Base-by-base conservation (phyloP, 2,113 vertebrate genomes). In the Zeus faber region DNA sequence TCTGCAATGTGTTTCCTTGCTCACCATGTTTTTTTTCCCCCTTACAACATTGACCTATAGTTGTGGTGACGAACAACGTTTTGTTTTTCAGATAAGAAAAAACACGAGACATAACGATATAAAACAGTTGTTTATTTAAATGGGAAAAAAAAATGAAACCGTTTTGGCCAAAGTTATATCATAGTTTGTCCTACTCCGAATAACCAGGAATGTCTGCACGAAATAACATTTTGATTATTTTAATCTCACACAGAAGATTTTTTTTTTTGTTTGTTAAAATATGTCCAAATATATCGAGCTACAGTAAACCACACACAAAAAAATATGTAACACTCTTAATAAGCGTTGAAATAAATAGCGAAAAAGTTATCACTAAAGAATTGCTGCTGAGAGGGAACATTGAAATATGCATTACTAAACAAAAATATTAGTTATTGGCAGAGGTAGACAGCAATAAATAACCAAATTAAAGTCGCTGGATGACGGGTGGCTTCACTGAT, bases 61-160 rank as follows among this genome's bases (percentile, higher is more conserved):
- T n/a, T n/a, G n/a, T n/a, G n/a, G n/a, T n/a, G n/a, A n/a, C n/a
- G n/a, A n/a, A n/a, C n/a, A n/a, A n/a, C n/a, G n/a, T n/a, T n/a
- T n/a, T n/a, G n/a, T n/a, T n/a, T n/a, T n/a, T n/a, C n/a, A n/a
- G n/a, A 14, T 26, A 22, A 54, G 7, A 33, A 61, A 20, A 55
- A 26, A 9, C 2, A 24, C 2, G 6, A 43, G 23, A 74, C 48
- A 27, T 41, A 2, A 0, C 29, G 21, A 73, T 92, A 93, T 76
- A 97, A 95, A 95, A 95, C 81, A 86, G 89, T 90, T 79, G 66
- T 98, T 98, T 95, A 96, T 95, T 97, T 84, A 91, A 91, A 94
- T 91, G 91, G n/a, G n/a, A n/a, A n/a, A n/a, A n/a, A 93, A 91
- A 93, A 87, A 90, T 94, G 89, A 91, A 91, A 93, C 89, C 92